Evolutionary conservation across 1,140 invertebrate species (phyloP).

Genomic region (Drosophila lini): DNA sequence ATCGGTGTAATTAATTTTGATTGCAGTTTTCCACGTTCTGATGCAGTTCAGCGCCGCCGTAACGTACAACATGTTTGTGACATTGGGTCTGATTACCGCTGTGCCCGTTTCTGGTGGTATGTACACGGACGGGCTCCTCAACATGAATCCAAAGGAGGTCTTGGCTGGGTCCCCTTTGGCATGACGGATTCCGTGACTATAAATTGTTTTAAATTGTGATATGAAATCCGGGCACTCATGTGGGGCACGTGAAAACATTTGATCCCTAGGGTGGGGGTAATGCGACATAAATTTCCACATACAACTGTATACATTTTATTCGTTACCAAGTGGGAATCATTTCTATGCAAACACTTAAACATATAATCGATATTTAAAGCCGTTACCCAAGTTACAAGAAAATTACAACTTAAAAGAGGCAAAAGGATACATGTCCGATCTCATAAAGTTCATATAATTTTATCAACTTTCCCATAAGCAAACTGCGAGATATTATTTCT

Average conservation of each 20-base stretch:
- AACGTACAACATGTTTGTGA: slow-evolving; percentile 97
- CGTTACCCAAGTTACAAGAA: neutral
- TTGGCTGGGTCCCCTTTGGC: neutral
- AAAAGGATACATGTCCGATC: neutral
- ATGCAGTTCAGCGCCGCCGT: slow-evolving; percentile 95
- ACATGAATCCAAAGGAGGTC: neutral
- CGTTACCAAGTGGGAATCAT: neutral
- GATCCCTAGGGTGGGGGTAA: slow-evolving; percentile 15
- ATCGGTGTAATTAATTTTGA: slow-evolving; percentile 73
- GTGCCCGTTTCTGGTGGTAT: slow-evolving; percentile 96
- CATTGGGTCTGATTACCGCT: slow-evolving; percentile 94
- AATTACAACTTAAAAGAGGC: too few species aligned
- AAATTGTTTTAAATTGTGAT: slow-evolving; percentile 64
- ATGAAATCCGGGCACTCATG: slow-evolving; percentile 37
- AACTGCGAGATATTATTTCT: too few species aligned
- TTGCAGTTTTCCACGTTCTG: slow-evolving; percentile 94
- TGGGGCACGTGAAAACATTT: slow-evolving; percentile 22
- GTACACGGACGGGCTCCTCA: slow-evolving; percentile 40
- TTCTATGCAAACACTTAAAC: neutral
- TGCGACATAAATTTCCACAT: slow-evolving; percentile 8
- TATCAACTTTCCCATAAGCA: too few species aligned
- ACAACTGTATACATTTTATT: neutral
- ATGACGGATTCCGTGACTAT: slow-evolving; percentile 53
- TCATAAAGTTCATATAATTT: too few species aligned
- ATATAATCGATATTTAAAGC: neutral